phyloP scores from a whole-genome alignment of 2,113 vertebrate genomes.

The Chaetodon auriga region DNA sequence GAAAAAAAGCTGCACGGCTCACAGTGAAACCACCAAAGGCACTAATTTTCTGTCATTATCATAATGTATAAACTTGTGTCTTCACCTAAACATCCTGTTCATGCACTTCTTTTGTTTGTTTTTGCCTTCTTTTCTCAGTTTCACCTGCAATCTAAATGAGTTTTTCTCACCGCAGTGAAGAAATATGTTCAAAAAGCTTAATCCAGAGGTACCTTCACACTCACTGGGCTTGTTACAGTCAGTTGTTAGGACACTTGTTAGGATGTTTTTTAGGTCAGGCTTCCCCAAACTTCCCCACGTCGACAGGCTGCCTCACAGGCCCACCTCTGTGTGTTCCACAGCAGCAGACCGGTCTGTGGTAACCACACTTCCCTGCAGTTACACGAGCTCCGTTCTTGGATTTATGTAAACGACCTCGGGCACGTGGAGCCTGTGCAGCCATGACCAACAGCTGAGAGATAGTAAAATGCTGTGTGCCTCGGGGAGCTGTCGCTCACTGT shows the following conservation, averaged over 20 bases:
- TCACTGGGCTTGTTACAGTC: background rate
- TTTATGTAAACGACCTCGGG: slow-evolving; percentile 30
- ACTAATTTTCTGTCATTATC: too few species aligned
- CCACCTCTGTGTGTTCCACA: slow-evolving; percentile 17
- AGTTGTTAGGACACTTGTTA: background rate
- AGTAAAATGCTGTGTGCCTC: slow-evolving; percentile 18
- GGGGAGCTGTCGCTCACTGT: slow-evolving; percentile 49
- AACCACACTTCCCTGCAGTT: slow-evolving; percentile 32
- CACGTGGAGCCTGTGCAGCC: slow-evolving; percentile 20
- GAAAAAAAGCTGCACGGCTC: too few species aligned
- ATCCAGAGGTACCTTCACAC: background rate
- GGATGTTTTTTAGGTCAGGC: slow-evolving; percentile 1
- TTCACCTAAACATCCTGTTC: too few species aligned
- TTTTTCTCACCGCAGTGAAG: too few species aligned
- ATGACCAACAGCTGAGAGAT: slow-evolving; percentile 22
- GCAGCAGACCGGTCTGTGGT: slow-evolving; percentile 9
- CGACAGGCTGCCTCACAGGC: background rate
- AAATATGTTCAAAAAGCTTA: background rate
- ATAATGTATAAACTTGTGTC: too few species aligned
- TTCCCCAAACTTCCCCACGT: slow-evolving; percentile 17
- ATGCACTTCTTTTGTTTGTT: too few species aligned
- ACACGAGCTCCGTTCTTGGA: slow-evolving; percentile 41
- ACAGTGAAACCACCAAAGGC: too few species aligned
- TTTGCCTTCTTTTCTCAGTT: too few species aligned
- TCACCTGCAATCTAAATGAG: too few species aligned